Base-by-base conservation (phyloP, 2,888 invertebrate genomes). In the Carpatolechia fugitivella region DNA sequence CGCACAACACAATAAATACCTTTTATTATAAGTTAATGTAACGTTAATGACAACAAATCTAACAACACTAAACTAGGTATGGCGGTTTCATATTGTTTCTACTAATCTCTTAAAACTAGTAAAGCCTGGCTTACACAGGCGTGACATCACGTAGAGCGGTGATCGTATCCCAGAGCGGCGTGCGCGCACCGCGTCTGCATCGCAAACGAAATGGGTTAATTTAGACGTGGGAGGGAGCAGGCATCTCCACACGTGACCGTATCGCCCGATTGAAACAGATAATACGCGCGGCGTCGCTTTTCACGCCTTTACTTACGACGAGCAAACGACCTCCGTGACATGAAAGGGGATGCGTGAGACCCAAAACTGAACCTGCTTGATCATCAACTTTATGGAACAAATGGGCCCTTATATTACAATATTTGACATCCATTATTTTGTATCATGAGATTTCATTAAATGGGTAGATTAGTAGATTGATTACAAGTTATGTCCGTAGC, bases 191-290 rank as follows among this genome's bases (percentile, higher is more conserved):
- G 47, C 54, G 54, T 33, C 30, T 50, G 77, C 85, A 80, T 82
- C 82, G 83, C 80, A 87, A 86, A 86, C 86, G 84, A 88, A 90
- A 86, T 86, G 76, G 89, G 87, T 88, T 89, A 87, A 90, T 90
- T 89, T 89, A 84, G 86, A 87, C 88, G 90, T 88, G 88, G 88
- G 88, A 87, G 89, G 85, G 88, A 75, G 65, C 62, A 3, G 8
- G 24, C 5, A 33, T 33, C 33, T 2, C 33, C 71, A 72, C 73
- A 84, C 90, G 88, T 89, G 90, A 89, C 87, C 84, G 86, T 84
- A 80, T 85, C 88, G 85, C 84, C 76, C 70, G 87, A 86, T 87
- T 76, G 56, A 63, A 57, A 65, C 54, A 60, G 60, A 62, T 62
- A 83, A 86, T 84, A 83, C 60, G 66, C 64, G 67, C 76, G 68